phyloP scores from a whole-genome alignment of 2,888 invertebrate genomes.

The Himalopsyche tibetana region DNA sequence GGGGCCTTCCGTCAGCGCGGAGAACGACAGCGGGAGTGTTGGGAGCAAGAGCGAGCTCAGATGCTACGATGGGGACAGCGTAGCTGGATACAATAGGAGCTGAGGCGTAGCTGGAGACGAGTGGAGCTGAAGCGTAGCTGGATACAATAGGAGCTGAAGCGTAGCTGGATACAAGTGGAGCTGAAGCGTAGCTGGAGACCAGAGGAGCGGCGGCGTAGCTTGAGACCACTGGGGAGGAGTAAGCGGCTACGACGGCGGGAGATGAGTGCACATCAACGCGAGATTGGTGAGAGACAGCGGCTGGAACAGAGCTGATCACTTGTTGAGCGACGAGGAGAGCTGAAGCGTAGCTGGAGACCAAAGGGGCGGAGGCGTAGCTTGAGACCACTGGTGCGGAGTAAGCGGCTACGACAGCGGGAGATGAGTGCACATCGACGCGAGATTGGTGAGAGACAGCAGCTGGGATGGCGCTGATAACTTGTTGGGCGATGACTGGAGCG shows the following conservation, averaged over 20 bases:
- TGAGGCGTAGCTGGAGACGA: constrained; percentile 60
- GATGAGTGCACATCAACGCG: constrained; percentile 74
- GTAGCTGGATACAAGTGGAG: constrained; percentile 66
- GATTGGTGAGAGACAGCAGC: constrained; percentile 75
- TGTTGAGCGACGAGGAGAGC: constrained; percentile 57
- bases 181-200: constrained; percentile 64
- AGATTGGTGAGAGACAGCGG: constrained; percentile 77
- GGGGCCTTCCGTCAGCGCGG: constrained; percentile 74
- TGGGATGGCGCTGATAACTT: constrained; percentile 70
- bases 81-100: constrained; percentile 68
- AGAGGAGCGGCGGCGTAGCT: constrained; percentile 58
- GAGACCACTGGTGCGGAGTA: constrained; percentile 68
- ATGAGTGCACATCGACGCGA: constrained; percentile 72
- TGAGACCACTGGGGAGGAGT: constrained; percentile 68
- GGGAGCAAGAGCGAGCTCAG: constrained; percentile 73
- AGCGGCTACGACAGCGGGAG: constrained; percentile 69
- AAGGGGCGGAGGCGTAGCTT: constrained; percentile 67
- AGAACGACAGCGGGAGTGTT: constrained; percentile 74
- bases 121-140: constrained; percentile 56
- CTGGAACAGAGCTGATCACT: constrained; percentile 68
- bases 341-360: constrained; percentile 66
- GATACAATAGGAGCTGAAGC: constrained; percentile 67
- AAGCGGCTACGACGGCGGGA: constrained; percentile 68
- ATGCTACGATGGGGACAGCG: constrained; percentile 65
- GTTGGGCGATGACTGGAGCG: constrained; percentile 57